These are phyloP conservation scores for Drosophila simulans DNA, from an alignment of 1,140 invertebrate species.

Conservation along the genomic window DNA sequence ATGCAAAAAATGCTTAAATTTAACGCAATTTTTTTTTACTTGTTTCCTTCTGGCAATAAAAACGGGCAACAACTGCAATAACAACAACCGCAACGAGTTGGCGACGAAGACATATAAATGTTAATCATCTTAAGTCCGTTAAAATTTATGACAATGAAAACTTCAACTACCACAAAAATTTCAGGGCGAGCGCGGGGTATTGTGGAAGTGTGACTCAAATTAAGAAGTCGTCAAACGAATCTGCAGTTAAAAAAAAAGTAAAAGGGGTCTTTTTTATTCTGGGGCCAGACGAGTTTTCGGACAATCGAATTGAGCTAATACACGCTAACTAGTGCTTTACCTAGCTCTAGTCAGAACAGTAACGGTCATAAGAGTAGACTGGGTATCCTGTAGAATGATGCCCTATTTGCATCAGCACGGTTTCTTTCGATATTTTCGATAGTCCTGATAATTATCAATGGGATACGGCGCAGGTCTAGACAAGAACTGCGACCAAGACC, in stretches of 20 bases:
- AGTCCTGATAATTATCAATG: no score
- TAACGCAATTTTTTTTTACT: constrained; percentile 57
- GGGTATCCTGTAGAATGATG: no score
- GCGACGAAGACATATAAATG: constrained; percentile 51
- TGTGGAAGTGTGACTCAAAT: constrained; percentile 22
- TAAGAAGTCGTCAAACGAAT: constrained; percentile 28
- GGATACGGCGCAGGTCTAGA: neutral
- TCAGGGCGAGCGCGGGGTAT: neutral
- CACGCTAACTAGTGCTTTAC: no score
- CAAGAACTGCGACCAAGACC: constrained; percentile 61
- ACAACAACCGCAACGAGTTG: constrained; percentile 25
- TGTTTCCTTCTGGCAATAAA: constrained; percentile 60
- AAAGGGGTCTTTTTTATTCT: constrained; percentile 7
- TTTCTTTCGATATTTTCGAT: no score
- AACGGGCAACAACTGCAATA: constrained; percentile 28
- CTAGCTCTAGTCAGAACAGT: no score
- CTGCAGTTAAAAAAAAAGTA: constrained; percentile 11
- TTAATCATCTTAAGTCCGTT: constrained; percentile 74
- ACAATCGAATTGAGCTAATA: no score
- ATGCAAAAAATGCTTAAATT: constrained; percentile 67
- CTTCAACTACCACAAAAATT: constrained; percentile 41
- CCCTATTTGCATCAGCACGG: neutral
- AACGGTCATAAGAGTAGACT: no score
- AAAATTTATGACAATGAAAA: constrained; percentile 77
- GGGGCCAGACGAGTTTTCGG: neutral